Evolutionary conservation across 2,113 vertebrate genomes (phyloP).

Genomic region (Scytalopus superciliaris): DNA sequence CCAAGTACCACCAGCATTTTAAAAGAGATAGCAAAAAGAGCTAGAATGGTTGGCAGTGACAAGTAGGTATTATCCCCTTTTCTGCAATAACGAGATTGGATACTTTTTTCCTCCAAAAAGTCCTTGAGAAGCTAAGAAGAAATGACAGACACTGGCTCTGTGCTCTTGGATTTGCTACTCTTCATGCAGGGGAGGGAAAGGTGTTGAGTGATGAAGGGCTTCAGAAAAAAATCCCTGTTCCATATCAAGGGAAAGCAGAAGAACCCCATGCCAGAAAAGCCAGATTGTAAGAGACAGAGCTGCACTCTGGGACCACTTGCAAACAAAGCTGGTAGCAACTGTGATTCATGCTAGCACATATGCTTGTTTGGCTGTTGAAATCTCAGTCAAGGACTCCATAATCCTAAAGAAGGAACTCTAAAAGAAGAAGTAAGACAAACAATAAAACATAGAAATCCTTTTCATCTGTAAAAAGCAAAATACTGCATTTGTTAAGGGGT

Average conservation of each 20-base stretch:
- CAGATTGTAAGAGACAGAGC: constrained; percentile 58
- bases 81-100: not conserved
- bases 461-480: not conserved
- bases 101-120: not conserved
- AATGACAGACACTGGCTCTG: not conserved
- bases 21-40: not conserved
- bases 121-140: constrained; percentile 18
- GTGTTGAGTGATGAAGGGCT: constrained; percentile 21
- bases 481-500: not conserved
- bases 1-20: not conserved
- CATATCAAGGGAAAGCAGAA: constrained; percentile 10
- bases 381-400: constrained; percentile 29
- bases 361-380: constrained; percentile 47
- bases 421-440: not conserved
- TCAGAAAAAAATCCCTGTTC: constrained; percentile 11
- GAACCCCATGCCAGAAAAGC: constrained; percentile 46
- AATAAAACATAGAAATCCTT: not conserved
- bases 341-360: constrained; percentile 40
- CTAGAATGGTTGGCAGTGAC: not conserved
- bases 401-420: not conserved
- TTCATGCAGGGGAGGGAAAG: not conserved
- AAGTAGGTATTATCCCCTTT: not conserved
- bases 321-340: constrained; percentile 44
- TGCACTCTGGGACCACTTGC: constrained; percentile 49
- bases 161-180: not conserved